phyloP scores from a whole-genome alignment of 2,888 invertebrate genomes.

The Leistus spinibarbis region DNA sequence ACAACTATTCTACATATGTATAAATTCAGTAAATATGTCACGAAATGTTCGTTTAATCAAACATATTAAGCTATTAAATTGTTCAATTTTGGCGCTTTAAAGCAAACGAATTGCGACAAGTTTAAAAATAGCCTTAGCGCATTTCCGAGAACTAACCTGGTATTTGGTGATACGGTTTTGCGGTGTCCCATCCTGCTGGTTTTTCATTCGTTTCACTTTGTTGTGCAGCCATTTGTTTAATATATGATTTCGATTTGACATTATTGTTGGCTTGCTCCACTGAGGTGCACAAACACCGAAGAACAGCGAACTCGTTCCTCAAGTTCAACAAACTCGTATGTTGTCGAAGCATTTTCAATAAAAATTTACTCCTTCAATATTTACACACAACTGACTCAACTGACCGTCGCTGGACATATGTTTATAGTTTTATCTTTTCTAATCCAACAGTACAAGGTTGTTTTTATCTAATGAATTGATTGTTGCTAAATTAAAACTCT shows the following conservation, averaged over 20 bases:
- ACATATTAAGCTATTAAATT: too few species aligned
- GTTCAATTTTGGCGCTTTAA: too few species aligned
- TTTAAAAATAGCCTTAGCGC: not conserved
- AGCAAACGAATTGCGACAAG: not conserved
- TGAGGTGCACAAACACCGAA: slow-evolving; percentile 19
- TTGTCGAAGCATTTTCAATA: not conserved
- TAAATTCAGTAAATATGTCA: too few species aligned
- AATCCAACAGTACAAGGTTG: not conserved
- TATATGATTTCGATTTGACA: slow-evolving; percentile 14
- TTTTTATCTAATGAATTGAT: not conserved
- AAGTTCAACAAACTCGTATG: not conserved
- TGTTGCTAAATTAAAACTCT: not conserved
- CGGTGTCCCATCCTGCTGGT: slow-evolving; percentile 48
- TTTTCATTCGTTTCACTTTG: slow-evolving; percentile 39
- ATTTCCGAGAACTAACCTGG: slow-evolving; percentile 43
- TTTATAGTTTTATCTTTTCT: not conserved
- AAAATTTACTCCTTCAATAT: not conserved
- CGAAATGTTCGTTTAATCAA: too few species aligned
- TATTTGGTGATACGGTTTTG: slow-evolving; percentile 46
- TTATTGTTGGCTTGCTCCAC: slow-evolving; percentile 4
- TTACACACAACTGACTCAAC: not conserved
- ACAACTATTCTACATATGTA: too few species aligned
- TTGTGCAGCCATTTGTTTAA: slow-evolving; percentile 28
- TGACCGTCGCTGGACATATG: not conserved
- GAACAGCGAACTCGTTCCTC: not conserved